A percentile compares a stretch with the other conserved stretches of the same genome.
Evolutionary conservation across 2,797 vertebrate species (phyloP).

Genomic region (Natrix natrix): DNA sequence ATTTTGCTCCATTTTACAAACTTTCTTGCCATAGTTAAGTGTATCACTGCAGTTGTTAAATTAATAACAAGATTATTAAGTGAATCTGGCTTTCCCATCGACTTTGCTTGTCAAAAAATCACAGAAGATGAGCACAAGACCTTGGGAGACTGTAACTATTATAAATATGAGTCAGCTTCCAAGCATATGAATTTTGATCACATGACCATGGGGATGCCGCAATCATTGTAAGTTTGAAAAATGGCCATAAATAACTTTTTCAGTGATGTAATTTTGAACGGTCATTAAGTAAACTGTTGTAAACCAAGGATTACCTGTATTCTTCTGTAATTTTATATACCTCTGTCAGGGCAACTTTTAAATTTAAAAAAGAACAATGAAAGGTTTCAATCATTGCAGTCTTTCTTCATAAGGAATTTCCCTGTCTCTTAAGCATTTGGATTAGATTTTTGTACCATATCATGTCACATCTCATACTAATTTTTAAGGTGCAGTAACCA

Average conservation of each 20-base stretch:
- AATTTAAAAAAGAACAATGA: background rate
- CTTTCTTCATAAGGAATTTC: background rate
- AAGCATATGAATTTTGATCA: too few relatives aligned
- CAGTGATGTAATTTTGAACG: too few relatives aligned
- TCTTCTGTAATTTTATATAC: background rate
- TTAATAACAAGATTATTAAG: background rate
- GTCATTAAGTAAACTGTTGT: too few relatives aligned
- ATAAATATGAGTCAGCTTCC: background rate
- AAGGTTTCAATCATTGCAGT: background rate
- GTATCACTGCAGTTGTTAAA: background rate
- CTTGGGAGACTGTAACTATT: background rate
- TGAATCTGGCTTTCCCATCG: background rate
- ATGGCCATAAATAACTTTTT: too few relatives aligned
- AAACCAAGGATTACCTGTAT: background rate
- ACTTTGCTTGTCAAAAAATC: background rate
- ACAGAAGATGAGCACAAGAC: background rate
- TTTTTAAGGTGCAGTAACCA: background rate
- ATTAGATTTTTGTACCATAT: background rate
- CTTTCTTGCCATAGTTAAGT: too few relatives aligned
- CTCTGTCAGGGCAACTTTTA: background rate
- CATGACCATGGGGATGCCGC: too few relatives aligned
- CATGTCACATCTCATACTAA: background rate
- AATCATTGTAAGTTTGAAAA: too few relatives aligned
- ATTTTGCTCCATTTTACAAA: too few relatives aligned
- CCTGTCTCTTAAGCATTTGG: background rate